A percentile compares a stretch with the other conserved stretches of the same genome.
phyloP scores from a whole-genome alignment of 2,888 invertebrate species.

The Lysandra bellargus region DNA sequence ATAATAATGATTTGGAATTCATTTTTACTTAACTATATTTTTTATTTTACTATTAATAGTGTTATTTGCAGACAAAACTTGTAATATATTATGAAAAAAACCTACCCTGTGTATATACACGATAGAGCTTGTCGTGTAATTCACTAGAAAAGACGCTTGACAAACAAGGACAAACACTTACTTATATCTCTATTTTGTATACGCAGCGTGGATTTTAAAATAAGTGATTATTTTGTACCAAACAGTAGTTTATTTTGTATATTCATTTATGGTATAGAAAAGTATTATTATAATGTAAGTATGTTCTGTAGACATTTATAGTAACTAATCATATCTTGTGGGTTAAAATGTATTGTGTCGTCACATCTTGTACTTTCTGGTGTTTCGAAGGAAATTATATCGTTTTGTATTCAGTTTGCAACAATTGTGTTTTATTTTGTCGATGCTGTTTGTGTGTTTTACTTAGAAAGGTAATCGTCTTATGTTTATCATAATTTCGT shows the following conservation, averaged over 20 bases:
- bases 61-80: no score
- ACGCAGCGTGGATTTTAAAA: no score
- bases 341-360: background rate
- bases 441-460: background rate
- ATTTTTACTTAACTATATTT: background rate
- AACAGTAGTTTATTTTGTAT: background rate
- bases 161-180: no score
- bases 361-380: background rate
- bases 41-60: background rate
- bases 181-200: no score
- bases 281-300: background rate
- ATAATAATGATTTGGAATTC: background rate
- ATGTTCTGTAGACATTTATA: background rate
- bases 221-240: no score
- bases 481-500: background rate
- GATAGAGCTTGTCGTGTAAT: no score
- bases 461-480: background rate
- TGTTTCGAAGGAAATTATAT: conserved; percentile 8
- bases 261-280: background rate
- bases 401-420: background rate
- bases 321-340: background rate
- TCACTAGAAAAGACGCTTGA: no score
- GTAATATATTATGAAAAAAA: no score
- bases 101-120: no score
- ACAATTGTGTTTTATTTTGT: conserved; percentile 4